Evolutionary conservation across 92 coral and sea anemone genomes (phyloP).

Genomic region (Meandrina meandrites): DNA sequence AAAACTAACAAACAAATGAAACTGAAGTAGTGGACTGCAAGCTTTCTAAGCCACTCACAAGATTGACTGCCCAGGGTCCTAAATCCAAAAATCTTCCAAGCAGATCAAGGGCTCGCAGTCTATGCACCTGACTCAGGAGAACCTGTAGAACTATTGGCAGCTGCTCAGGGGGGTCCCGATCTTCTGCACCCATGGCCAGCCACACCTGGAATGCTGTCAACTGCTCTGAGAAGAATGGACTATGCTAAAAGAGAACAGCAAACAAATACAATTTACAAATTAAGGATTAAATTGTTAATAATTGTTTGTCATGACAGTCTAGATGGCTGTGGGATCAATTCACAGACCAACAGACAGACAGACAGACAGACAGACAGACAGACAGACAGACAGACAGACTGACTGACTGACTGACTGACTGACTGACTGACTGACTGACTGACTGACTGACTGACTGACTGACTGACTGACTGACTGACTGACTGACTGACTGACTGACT

Average conservation of each 20-base stretch:
- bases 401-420: background rate
- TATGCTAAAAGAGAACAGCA: conserved; percentile 65
- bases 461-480: too few relatives aligned
- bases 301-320: background rate
- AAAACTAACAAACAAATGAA: too few relatives aligned
- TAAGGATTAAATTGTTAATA: too few relatives aligned
- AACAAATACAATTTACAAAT: background rate
- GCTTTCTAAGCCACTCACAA: conserved; percentile 62
- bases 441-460: background rate
- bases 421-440: background rate
- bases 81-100: conserved; percentile 91
- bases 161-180: conserved; percentile 94
- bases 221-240: conserved; percentile 94
- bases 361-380: background rate
- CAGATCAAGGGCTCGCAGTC: conserved; percentile 92
- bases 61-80: conserved; percentile 99
- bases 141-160: conserved; percentile 95
- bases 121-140: conserved; percentile 95
- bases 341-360: background rate
- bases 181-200: conserved; percentile 94
- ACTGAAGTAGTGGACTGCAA: too few relatives aligned
- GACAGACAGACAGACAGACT: background rate
- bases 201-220: conserved; percentile 97
- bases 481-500: background rate
- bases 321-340: background rate